phyloP scores from a whole-genome alignment of 2,888 invertebrate species.

The Nymphalis urticae region DNA sequence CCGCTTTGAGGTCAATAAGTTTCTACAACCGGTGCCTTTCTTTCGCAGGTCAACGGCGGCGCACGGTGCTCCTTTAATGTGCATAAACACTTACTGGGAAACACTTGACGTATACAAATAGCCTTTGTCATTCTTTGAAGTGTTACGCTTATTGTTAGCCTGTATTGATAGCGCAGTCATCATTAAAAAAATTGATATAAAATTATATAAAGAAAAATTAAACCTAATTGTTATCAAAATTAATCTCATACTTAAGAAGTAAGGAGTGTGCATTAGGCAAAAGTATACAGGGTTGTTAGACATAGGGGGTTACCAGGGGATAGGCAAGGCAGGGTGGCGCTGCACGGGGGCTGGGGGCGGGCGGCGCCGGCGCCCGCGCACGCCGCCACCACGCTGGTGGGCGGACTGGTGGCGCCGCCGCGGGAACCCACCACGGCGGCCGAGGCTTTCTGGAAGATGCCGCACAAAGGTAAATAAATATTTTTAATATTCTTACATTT shows the following conservation, averaged over 20 bases:
- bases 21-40: constrained; percentile 64
- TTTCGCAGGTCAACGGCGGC: constrained; percentile 54
- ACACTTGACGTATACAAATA: not conserved
- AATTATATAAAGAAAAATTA: too few relatives aligned
- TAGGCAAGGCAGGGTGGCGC: constrained; percentile 69
- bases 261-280: constrained; percentile 6
- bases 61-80: constrained; percentile 19
- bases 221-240: not conserved
- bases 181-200: not conserved
- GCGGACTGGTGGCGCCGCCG: constrained; percentile 85
- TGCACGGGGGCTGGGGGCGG: constrained; percentile 84
- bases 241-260: not conserved
- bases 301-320: constrained; percentile 45
- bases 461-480: constrained; percentile 87
- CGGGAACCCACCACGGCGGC: constrained; percentile 87
- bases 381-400: constrained; percentile 83
- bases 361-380: constrained; percentile 81
- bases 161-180: not conserved
- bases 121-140: not conserved
- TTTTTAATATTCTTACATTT: not conserved
- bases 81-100: constrained; percentile 6
- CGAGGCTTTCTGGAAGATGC: constrained; percentile 92
- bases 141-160: too few relatives aligned
- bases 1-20: constrained; percentile 68
- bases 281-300: constrained; percentile 15